Percentiles rank a stretch among this genome's conserved stretches.
Conservation (phyloP, 2,888 invertebrate species). For the Agrenia bidenticulata region DNA sequence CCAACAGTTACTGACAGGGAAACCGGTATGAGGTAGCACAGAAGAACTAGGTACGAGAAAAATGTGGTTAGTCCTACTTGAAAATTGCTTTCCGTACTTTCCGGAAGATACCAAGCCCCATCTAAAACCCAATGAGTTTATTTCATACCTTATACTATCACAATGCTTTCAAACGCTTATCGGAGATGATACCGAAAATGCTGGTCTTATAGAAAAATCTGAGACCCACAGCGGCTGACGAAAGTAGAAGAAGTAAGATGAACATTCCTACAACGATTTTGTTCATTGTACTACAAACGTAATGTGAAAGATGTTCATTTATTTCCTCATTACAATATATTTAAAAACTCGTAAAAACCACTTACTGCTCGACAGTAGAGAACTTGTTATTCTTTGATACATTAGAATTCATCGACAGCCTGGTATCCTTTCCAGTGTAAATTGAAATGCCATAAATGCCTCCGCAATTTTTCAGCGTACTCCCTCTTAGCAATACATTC, state of each 20-base stretch:
- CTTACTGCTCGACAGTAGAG: constrained; percentile 64
- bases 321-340: neutral
- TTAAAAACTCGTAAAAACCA: constrained; percentile 4
- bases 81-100: constrained; percentile 11
- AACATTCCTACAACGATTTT: constrained; percentile 30
- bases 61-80: constrained; percentile 20
- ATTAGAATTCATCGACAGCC: constrained; percentile 94
- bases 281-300: constrained; percentile 33
- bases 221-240: constrained; percentile 12
- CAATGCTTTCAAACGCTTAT: too few relatives aligned
- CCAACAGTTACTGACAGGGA: constrained; percentile 86
- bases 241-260: constrained; percentile 19
- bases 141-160: too few relatives aligned
- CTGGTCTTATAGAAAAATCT: constrained; percentile 14
- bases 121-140: constrained; percentile 2
- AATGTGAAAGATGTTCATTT: too few relatives aligned
- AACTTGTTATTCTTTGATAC: constrained; percentile 69
- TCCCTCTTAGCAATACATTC: constrained; percentile 74
- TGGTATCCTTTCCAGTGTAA: constrained; percentile 93
- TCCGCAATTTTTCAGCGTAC: constrained; percentile 95
- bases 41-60: constrained; percentile 73
- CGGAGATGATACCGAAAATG: constrained; percentile 15
- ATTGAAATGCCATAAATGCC: constrained; percentile 91
- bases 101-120: constrained; percentile 25
- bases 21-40: constrained; percentile 98